Evolutionary conservation across 2,113 vertebrate genomes (phyloP).

Genomic region (Picathartes gymnocephalus): DNA sequence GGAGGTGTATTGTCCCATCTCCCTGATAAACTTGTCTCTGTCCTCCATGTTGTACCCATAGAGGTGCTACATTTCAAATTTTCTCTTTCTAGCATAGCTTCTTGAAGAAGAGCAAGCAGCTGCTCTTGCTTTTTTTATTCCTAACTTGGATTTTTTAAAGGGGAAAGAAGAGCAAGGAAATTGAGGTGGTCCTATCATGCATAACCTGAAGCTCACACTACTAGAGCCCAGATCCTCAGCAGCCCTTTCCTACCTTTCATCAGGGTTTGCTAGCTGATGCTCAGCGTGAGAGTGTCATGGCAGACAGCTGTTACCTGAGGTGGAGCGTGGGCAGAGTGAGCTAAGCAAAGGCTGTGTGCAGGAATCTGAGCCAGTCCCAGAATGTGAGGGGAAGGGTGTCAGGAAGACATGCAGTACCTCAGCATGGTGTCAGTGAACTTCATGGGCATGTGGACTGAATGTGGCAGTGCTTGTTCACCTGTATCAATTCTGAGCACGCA

Average conservation of each 20-base stretch:
- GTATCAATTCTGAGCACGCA: background rate
- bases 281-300: accelerated
- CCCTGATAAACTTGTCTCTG: background rate
- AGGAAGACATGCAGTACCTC: background rate
- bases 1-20: background rate
- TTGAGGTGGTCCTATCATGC: background rate
- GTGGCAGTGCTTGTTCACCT: background rate
- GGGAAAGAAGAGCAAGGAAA: background rate
- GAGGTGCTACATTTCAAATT: background rate
- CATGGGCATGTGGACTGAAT: background rate
- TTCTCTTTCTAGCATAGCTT: background rate
- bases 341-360: background rate
- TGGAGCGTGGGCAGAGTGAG: background rate
- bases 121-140: background rate
- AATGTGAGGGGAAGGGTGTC: background rate
- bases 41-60: background rate
- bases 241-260: background rate
- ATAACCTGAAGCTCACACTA: background rate
- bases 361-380: background rate
- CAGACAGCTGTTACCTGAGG: background rate
- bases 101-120: background rate
- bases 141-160: background rate
- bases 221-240: background rate
- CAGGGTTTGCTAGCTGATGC: background rate
- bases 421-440: background rate